Evolutionary conservation across 1,140 invertebrate species (phyloP).

Genomic region (Sinella curviseta): DNA sequence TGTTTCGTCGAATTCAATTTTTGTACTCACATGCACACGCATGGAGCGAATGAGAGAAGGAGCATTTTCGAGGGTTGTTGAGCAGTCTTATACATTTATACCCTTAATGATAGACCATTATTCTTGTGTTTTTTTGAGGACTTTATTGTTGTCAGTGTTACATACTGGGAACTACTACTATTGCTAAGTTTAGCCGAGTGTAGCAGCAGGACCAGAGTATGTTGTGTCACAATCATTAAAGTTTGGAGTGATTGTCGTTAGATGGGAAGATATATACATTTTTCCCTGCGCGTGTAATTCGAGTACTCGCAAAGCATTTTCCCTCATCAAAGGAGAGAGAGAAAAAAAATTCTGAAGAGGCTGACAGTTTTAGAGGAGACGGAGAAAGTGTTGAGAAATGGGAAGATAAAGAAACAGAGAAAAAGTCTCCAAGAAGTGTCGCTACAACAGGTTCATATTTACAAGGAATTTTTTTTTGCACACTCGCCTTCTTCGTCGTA

Average conservation of each 20-base stretch:
- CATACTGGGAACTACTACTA: too few relatives aligned
- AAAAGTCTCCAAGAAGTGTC: background rate
- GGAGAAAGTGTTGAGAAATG: background rate
- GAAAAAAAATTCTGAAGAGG: background rate
- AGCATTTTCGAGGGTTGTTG: background rate
- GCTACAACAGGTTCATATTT: conserved; percentile 3
- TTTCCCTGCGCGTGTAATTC: background rate
- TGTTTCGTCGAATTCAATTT: too few relatives aligned
- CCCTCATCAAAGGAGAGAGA: background rate
- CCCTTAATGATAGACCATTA: background rate
- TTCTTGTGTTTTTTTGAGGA: too few relatives aligned
- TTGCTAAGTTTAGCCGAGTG: too few relatives aligned
- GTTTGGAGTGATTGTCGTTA: background rate
- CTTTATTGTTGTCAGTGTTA: too few relatives aligned
- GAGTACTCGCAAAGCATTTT: background rate
- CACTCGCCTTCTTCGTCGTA: too few relatives aligned
- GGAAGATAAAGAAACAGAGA: too few relatives aligned
- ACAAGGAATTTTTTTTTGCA: background rate
- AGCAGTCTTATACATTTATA: background rate
- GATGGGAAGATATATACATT: too few relatives aligned
- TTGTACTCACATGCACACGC: too few relatives aligned
- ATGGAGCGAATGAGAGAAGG: background rate
- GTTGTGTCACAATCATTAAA: background rate
- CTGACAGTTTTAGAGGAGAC: background rate
- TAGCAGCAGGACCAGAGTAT: too few relatives aligned